phyloP scores from a whole-genome alignment of 1,140 invertebrate species.

The Zaprionus taronus region DNA sequence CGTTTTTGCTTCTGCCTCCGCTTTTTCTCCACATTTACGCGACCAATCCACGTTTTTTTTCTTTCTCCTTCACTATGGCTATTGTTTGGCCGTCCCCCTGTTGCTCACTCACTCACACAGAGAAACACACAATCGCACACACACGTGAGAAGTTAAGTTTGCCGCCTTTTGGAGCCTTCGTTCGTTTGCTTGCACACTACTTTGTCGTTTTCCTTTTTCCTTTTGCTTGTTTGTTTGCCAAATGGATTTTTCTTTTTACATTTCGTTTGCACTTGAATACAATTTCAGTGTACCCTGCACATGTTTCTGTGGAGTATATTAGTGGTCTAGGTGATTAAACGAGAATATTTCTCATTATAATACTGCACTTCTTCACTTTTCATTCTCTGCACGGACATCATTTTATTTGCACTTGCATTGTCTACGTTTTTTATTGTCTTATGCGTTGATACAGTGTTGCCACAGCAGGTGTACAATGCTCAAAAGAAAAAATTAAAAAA shows the following conservation, averaged over 20 bases:
- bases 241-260: constrained; percentile 57
- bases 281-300: constrained; percentile 26
- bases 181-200: constrained; percentile 23
- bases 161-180: constrained; percentile 61
- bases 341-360: not conserved
- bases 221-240: constrained; percentile 63
- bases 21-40: constrained; percentile 48
- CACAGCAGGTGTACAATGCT: not conserved
- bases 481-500: not conserved
- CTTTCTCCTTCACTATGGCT: constrained; percentile 19
- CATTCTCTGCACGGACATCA: not conserved
- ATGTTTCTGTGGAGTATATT: constrained; percentile 10
- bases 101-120: constrained; percentile 32
- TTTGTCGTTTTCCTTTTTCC: constrained; percentile 22
- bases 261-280: constrained; percentile 52
- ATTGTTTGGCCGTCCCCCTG: constrained; percentile 50
- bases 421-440: not conserved
- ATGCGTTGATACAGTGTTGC: not conserved
- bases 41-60: constrained; percentile 56
- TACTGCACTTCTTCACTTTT: not conserved
- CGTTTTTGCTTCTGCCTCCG: constrained; percentile 34
- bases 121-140: not conserved
- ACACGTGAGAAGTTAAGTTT: constrained; percentile 44
- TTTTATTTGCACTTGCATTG: not conserved
- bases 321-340: not conserved